A percentile compares a stretch with the other conserved stretches of the same genome.
Conservation (phyloP, 2,888 invertebrate species). For the Nowickia ferox region DNA sequence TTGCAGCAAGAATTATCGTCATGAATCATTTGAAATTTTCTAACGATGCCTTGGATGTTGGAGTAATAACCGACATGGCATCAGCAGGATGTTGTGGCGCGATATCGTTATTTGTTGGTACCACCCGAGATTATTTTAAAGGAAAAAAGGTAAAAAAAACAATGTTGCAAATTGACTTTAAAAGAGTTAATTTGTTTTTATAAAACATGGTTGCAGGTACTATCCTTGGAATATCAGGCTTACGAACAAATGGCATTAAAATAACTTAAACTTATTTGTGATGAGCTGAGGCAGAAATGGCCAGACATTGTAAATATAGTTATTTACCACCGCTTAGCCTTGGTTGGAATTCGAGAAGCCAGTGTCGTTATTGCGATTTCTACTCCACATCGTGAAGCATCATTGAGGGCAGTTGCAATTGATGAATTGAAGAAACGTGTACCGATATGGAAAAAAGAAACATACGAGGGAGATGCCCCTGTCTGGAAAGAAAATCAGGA, state of each 20-base stretch:
- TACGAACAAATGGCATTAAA: slow-evolving; percentile 96
- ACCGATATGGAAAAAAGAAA: slow-evolving; percentile 98
- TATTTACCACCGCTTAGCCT: slow-evolving; percentile 93
- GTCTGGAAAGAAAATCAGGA: slow-evolving; percentile 93
- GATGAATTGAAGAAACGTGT: slow-evolving; percentile 93
- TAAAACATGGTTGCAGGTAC: no score
- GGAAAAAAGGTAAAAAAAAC: no score
- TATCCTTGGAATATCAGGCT: slow-evolving; percentile 94
- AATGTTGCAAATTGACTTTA: no score
- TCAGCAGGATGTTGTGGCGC: no score
- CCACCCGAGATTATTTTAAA: no score
- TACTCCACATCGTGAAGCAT: slow-evolving; percentile 92
- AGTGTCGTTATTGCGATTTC: slow-evolving; percentile 96
- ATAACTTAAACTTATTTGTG: slow-evolving; percentile 91
- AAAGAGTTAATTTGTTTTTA: no score
- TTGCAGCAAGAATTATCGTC: no score
- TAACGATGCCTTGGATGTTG: no score
- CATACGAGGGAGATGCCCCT: slow-evolving; percentile 86
- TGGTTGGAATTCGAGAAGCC: slow-evolving; percentile 92
- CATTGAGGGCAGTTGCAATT: slow-evolving; percentile 93
- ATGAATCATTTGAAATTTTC: no score
- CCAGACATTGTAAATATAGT: slow-evolving; percentile 90
- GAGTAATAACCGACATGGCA: no score
- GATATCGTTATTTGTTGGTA: no score
- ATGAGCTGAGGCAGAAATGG: slow-evolving; percentile 89